A percentile compares a stretch with the other conserved stretches of the same genome.
phyloP scores from a whole-genome alignment of 2,888 invertebrate species.

The Drosophila merina region DNA sequence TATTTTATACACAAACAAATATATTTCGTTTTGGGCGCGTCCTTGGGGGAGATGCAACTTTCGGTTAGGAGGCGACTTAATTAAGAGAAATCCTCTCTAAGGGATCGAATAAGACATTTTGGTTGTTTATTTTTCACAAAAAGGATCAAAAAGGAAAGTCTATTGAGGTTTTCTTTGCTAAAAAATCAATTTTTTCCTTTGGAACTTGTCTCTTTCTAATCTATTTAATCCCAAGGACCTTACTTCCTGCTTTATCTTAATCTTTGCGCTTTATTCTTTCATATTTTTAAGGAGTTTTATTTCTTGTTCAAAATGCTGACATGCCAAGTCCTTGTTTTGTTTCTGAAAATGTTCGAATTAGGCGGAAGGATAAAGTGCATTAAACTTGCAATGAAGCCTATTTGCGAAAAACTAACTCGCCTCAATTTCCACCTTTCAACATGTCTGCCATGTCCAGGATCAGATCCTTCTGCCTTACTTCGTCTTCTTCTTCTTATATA shows the following conservation, averaged over 20 bases:
- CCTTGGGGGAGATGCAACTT: conserved; percentile 15
- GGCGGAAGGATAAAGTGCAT: conserved; percentile 38
- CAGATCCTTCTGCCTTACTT: conserved; percentile 16
- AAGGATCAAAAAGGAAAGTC: not conserved
- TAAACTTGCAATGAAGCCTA: conserved; percentile 46
- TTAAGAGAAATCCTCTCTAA: conserved; percentile 59
- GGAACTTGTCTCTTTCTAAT: not conserved
- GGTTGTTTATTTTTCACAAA: no score
- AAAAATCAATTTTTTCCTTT: not conserved
- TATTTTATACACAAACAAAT: not conserved
- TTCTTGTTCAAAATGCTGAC: not conserved
- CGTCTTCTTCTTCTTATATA: conserved; percentile 3
- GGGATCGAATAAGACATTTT: conserved; percentile 15
- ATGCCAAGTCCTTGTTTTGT: not conserved
- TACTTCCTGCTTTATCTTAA: conserved; percentile 1
- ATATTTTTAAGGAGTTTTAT: not conserved
- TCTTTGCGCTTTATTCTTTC: not conserved
- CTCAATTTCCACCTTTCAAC: conserved; percentile 78
- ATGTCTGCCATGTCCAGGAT: conserved; percentile 66
- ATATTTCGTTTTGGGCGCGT: not conserved
- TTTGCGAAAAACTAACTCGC: conserved; percentile 70
- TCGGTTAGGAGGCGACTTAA: no score
- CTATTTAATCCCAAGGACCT: not conserved
- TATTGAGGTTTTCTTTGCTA: not conserved
- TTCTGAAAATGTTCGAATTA: conserved; percentile 1